Base-by-base conservation (phyloP, 1,140 invertebrate genomes). In the Conus betulinus region DNA sequence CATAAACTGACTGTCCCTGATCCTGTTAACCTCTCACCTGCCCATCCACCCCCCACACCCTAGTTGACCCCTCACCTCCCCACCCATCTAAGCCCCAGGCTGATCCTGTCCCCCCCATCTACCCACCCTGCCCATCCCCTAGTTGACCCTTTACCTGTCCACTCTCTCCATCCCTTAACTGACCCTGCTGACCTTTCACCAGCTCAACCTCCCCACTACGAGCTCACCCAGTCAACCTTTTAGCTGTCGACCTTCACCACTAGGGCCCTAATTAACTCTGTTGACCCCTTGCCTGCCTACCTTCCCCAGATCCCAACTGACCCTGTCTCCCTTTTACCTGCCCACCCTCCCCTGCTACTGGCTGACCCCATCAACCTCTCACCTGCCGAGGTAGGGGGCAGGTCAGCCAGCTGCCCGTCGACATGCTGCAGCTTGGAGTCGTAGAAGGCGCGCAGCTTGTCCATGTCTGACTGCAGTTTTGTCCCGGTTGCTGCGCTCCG, bases 401-500 rank as follows among this genome's bases (percentile, higher is more conserved):
- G 88, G n/a, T 91, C 91, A 10, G 92, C 92, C 63, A 94, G 88
- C 81, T 94, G 92, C n/a, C 93, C 94, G 60, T 95, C 95, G 39
- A 96, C 94, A 90, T 93, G 93, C 23, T 94, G 91, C 60, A 96
- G 91, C 89, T 96, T 95, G 55, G 95, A 93, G 90, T 97, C 96
- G 92, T 97, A 97, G 84, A 96, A 95, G 63, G 94, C 92, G 89
- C 96, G 95, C 25, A 97, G 93, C 88, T 95, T 95, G 71, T 95
- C 92, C 91, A 97, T 96, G 92, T 97, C 96, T 74, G 96, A 93
- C 93, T 97, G 96, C 7, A 97, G 93, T 91, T 96, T n/a, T 95
- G 20, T 95, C 95, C 90, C 97, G 96, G 89, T 94, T 96, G 84
- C 95, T 93, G 93, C 96, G 96, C 92, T 97, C 97, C 78, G 95